A percentile compares a stretch with the other conserved stretches of the same genome.
Evolutionary conservation across 2,113 vertebrate genomes (phyloP).

Genomic region (Apeltes quadracus): DNA sequence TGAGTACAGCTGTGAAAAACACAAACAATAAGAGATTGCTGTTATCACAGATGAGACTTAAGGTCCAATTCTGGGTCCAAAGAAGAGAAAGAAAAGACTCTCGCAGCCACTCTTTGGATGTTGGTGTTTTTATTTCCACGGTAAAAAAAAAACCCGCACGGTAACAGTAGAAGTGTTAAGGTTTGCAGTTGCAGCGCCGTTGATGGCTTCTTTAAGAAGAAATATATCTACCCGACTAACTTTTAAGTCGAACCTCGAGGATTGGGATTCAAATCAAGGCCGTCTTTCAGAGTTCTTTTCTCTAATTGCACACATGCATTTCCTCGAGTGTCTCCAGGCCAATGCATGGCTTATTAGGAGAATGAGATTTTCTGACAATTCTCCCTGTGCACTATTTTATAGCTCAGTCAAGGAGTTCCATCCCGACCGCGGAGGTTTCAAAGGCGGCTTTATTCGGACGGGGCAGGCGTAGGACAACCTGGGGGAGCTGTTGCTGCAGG

Average conservation of each 20-base stretch:
- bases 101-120: neutral
- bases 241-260: neutral
- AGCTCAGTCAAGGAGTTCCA: conserved; percentile 16
- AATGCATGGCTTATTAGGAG: neutral
- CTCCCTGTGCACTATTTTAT: neutral
- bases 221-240: neutral
- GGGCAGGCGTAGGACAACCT: neutral
- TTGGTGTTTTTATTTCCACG: neutral
- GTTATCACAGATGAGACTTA: conserved; percentile 51
- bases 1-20: conserved; percentile 53
- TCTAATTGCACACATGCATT: neutral
- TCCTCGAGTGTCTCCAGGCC: neutral
- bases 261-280: conserved; percentile 1
- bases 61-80: conserved; percentile 5
- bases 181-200: neutral
- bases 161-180: too few species aligned
- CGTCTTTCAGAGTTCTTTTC: neutral
- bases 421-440: neutral
- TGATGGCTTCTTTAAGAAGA: neutral
- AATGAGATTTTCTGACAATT: conserved; percentile 3
- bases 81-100: conserved; percentile 5
- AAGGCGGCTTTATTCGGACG: neutral
- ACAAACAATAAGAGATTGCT: conserved; percentile 37
- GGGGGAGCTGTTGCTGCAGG: neutral
- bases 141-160: too few species aligned